Evolutionary conservation across 2,888 invertebrate genomes (phyloP), one percentile per base, ranked within the genome.

Genomic region (Chalcis sispes): DNA sequence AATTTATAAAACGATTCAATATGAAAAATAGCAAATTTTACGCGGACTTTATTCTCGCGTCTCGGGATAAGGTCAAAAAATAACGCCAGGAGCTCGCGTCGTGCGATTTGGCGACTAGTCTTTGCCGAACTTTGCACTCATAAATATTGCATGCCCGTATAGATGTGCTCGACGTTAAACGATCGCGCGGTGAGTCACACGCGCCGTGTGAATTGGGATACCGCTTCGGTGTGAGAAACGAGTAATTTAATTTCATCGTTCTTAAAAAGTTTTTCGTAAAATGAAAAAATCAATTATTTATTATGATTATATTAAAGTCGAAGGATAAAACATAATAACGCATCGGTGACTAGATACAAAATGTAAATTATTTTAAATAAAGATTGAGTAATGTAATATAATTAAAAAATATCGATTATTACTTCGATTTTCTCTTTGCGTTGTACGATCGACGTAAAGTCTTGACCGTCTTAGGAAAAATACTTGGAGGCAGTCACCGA

Each of bases 21-120:
- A 73, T 73, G 66, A 66, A 61, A 72, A 72, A 66, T 72, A 58
- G 59, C 65, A 32, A 18, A 25, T 62, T 62, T 71, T 54, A 36
- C 48, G 7, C 32, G 58, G 48, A 48, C 58, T 66, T 29, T 7
- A 46, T 69, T 46, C 46, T 23, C 46, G 46, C 46, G 50, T 25
- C 5, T 36, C 10, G 36, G 36, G 4, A 36, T 36, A 36, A 10
- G 10, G 10, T 4, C 10, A 36, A 36, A 36, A 10, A 7, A 36
- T 7, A 36, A 36, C 10, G 4, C 10, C 36, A 36, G 36, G 10
- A 36, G 36, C 4, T n/a, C n/a, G n/a, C 4, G 36, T 7, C 4
- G 10, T 10, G 36, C 36, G 36, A 36, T 36, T 36, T 36, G 36
- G 36, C 36, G 36, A 7, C 4, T 10, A 13, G 13, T 54, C 20